phyloP scores from a whole-genome alignment of 2,888 invertebrate genomes.

The Drosophila trichaetosa region DNA sequence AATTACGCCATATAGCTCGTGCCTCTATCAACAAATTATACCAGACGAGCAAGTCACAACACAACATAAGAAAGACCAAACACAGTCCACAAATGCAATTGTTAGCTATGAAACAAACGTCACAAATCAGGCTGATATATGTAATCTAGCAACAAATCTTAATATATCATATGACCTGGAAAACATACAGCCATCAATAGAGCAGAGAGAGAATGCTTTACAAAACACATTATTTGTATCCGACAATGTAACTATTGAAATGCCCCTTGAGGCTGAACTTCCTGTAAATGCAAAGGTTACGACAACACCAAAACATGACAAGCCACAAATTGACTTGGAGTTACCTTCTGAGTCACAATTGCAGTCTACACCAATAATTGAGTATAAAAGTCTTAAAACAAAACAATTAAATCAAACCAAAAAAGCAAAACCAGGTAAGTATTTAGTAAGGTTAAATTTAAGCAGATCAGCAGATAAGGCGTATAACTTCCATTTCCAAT shows the following conservation, averaged over 20 bases:
- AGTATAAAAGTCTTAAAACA: constrained; percentile 37
- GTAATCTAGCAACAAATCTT: constrained; percentile 12
- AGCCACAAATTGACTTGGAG: constrained; percentile 31
- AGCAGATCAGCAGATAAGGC: constrained; percentile 76
- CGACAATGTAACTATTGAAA: constrained; percentile 20
- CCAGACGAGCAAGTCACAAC: constrained; percentile 63
- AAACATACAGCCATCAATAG: constrained; percentile 20
- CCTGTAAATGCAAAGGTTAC: constrained; percentile 38
- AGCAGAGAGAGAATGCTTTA: constrained; percentile 25
- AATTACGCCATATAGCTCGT: constrained; percentile 73
- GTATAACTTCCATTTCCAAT: constrained; percentile 80
- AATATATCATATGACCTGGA: constrained; percentile 19
- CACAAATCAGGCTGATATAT: constrained; percentile 36
- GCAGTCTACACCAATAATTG: constrained; percentile 27
- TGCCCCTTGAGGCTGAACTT: constrained; percentile 12
- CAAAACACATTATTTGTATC: constrained; percentile 31
- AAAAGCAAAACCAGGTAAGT: constrained; percentile 55
- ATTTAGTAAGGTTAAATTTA: constrained; percentile 45
- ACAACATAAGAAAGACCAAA: constrained; percentile 38
- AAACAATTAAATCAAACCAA: constrained; percentile 50
- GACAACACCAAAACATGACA: constrained; percentile 26
- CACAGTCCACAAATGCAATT: constrained; percentile 41
- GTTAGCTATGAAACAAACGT: constrained; percentile 37
- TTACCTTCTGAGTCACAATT: constrained; percentile 25
- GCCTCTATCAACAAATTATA: constrained; percentile 68